A percentile compares a stretch with the other conserved stretches of the same genome.
phyloP scores from a whole-genome alignment of 2,888 invertebrate species.

The Tenodera sinensis region DNA sequence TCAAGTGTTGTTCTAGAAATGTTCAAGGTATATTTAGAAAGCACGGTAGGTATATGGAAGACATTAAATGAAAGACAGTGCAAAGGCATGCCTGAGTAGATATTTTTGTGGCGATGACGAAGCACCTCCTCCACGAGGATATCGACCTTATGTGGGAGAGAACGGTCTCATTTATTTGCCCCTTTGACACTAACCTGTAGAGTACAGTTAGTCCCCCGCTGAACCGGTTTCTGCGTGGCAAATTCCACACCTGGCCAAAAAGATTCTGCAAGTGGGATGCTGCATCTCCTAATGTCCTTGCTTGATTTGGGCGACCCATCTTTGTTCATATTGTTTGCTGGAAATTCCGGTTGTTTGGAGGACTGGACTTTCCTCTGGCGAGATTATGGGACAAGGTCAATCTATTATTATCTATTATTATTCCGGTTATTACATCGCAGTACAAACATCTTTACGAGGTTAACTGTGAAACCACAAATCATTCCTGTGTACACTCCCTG shows the following conservation, averaged over 20 bases:
- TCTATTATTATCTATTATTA: background rate
- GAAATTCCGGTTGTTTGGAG: too few relatives aligned
- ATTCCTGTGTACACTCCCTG: too few relatives aligned
- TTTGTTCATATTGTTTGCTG: background rate
- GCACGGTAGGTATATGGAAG: too few relatives aligned
- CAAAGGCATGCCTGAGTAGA: too few relatives aligned
- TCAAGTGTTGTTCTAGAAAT: too few relatives aligned
- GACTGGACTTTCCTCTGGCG: background rate
- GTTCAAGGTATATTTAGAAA: too few relatives aligned
- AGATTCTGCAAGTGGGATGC: background rate
- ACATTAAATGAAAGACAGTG: too few relatives aligned
- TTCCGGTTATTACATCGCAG: background rate
- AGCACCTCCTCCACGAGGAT: background rate
- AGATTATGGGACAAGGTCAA: background rate
- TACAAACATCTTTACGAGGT: background rate
- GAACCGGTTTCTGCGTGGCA: background rate
- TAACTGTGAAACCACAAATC: too few relatives aligned
- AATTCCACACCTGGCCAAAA: background rate
- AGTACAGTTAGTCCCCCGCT: background rate
- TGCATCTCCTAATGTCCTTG: background rate
- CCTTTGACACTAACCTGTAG: background rate
- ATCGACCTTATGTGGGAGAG: background rate
- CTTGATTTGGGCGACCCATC: background rate
- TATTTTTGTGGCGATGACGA: background rate
- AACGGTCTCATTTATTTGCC: background rate